phyloP scores from a whole-genome alignment of 2,797 vertebrate genomes.

The Lepilemur ruficaudatus region DNA sequence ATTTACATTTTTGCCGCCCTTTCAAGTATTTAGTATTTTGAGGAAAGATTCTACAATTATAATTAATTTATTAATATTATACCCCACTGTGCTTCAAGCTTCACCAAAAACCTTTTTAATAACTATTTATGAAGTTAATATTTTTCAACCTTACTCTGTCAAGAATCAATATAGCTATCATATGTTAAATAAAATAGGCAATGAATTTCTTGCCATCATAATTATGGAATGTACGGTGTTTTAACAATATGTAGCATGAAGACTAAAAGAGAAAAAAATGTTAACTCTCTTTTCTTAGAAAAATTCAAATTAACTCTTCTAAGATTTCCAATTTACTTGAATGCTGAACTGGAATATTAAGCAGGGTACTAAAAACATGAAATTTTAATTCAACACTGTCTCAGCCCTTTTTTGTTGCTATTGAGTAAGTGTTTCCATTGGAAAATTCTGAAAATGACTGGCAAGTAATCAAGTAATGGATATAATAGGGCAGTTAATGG shows the following conservation, averaged over 20 bases:
- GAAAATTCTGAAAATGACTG: background rate
- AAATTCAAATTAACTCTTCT: background rate
- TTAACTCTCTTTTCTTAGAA: background rate
- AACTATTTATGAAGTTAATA: background rate
- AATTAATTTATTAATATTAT: background rate
- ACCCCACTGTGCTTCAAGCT: background rate
- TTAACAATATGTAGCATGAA: background rate
- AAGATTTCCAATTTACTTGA: slow-evolving; percentile 26
- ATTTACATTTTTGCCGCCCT: background rate
- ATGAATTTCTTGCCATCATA: background rate
- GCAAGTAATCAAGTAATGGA: background rate
- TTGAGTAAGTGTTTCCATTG: background rate
- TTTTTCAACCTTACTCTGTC: background rate
- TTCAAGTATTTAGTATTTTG: background rate
- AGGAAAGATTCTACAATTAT: background rate
- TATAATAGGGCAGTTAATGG: background rate
- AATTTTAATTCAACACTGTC: background rate
- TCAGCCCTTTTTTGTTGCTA: background rate
- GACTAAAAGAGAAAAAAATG: background rate
- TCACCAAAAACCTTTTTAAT: background rate
- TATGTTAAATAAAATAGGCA: background rate
- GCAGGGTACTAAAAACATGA: background rate
- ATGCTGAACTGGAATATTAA: slow-evolving; percentile 41
- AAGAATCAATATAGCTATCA: background rate
- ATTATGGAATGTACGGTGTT: background rate